These are phyloP conservation scores for Drosophila gunungcola DNA, from an alignment of 1,140 invertebrate genomes.

Conservation along the genomic window DNA sequence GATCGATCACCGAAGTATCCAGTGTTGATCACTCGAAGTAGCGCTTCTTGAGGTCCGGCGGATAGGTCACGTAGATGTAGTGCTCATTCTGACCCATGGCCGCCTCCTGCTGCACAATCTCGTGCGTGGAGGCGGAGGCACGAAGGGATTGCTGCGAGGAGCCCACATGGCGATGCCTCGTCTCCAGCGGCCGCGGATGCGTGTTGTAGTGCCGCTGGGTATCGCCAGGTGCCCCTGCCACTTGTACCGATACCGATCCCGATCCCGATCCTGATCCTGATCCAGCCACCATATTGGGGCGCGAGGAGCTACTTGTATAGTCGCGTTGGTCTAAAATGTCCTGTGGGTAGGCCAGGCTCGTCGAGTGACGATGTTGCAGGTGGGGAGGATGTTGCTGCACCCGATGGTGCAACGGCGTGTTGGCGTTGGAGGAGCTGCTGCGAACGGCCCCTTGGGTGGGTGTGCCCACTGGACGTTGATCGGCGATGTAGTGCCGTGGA, in stretches of 20 bases:
- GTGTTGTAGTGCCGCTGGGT: conserved; percentile 73
- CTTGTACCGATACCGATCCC: not conserved
- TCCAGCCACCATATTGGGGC: conserved; percentile 52
- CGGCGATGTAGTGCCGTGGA: conserved; percentile 79
- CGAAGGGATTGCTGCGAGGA: conserved; percentile 80
- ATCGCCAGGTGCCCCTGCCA: conserved; percentile 20
- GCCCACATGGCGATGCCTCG: conserved; percentile 76
- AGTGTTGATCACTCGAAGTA: conserved; percentile 86
- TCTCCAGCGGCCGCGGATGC: conserved; percentile 75
- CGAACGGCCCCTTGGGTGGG: conserved; percentile 65
- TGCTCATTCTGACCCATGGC: conserved; percentile 87
- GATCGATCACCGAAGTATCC: too few relatives aligned
- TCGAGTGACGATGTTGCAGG: conserved; percentile 69
- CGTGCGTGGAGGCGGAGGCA: conserved; percentile 75
- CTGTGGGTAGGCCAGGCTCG: conserved; percentile 83
- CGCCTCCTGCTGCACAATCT: conserved; percentile 79
- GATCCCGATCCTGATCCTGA: conserved; percentile 12
- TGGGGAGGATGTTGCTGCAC: conserved; percentile 31
- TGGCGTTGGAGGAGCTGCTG: conserved; percentile 72
- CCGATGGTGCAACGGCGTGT: conserved; percentile 67
- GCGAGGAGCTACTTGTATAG: conserved; percentile 77
- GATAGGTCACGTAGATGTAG: conserved; percentile 94
- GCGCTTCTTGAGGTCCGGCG: conserved; percentile 92
- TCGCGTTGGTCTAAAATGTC: conserved; percentile 85
- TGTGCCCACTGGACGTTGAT: conserved; percentile 71